Evolutionary conservation across 2,113 vertebrate species (phyloP).

Genomic region (Proterorhinus semilunaris): DNA sequence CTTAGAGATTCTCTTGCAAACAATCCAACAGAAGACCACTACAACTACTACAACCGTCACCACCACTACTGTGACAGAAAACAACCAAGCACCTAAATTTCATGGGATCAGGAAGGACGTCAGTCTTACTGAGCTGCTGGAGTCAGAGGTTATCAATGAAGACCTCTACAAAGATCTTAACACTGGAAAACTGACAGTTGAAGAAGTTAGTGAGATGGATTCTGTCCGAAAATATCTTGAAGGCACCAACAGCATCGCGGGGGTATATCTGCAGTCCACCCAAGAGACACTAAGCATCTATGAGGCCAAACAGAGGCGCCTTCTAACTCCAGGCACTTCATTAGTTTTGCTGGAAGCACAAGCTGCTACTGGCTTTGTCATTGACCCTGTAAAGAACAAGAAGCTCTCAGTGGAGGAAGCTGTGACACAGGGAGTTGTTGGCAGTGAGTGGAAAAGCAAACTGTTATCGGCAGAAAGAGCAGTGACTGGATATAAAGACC

Average conservation of each 20-base stretch:
- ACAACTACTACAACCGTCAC: slow-evolving; percentile 12
- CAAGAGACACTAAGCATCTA: slow-evolving; percentile 80
- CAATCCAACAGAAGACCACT: slow-evolving; percentile 35
- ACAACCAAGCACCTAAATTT: slow-evolving; percentile 65
- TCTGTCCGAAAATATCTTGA: slow-evolving; percentile 83
- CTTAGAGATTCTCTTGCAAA: slow-evolving; percentile 66
- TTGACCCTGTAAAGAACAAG: slow-evolving; percentile 75
- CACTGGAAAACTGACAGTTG: slow-evolving; percentile 75
- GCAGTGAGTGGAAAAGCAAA: slow-evolving; percentile 70
- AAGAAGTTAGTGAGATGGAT: slow-evolving; percentile 75
- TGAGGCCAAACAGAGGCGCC: slow-evolving; percentile 68
- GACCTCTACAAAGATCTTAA: slow-evolving; percentile 73
- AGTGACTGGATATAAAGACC: slow-evolving; percentile 81
- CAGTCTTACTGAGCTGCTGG: slow-evolving; percentile 76
- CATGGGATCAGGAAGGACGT: slow-evolving; percentile 75
- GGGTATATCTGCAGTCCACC: slow-evolving; percentile 77
- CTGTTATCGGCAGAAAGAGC: slow-evolving; percentile 68
- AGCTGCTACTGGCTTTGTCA: slow-evolving; percentile 81
- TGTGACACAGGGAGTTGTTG: slow-evolving; percentile 56
- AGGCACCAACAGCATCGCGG: slow-evolving; percentile 81
- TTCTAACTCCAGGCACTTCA: slow-evolving; percentile 73
- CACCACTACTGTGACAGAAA: slow-evolving; percentile 28
- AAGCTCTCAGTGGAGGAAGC: slow-evolving; percentile 80
- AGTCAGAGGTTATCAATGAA: slow-evolving; percentile 78
- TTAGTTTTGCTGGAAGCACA: slow-evolving; percentile 76